A percentile compares a stretch with the other conserved stretches of the same genome.
Conservation (phyloP, 2,888 invertebrate species). For the Plebejus melissa region DNA sequence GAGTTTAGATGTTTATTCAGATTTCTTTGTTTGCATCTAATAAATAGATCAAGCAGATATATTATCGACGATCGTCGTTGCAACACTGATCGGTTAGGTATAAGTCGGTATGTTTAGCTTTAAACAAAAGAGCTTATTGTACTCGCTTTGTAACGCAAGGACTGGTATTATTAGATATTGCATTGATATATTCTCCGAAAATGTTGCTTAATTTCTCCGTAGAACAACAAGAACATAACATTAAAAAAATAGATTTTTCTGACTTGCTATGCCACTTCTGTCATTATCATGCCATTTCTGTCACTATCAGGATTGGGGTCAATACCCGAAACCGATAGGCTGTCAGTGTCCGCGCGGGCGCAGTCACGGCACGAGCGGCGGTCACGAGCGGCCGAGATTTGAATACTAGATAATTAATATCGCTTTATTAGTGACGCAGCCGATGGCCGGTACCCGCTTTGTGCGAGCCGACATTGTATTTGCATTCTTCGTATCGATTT, state of each 20-base stretch:
- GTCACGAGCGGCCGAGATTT: slow-evolving; percentile 67
- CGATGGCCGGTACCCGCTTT: slow-evolving; percentile 71
- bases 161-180: not conserved
- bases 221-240: not conserved
- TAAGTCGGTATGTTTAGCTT: slow-evolving; percentile 8
- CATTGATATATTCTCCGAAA: not conserved
- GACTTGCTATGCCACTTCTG: not conserved
- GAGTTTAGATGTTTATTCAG: slow-evolving; percentile 39
- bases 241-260: not conserved
- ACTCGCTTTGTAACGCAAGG: not conserved
- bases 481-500: not conserved
- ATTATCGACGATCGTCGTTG: slow-evolving; percentile 33
- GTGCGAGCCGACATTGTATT: slow-evolving; percentile 46
- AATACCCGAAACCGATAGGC: slow-evolving; percentile 13
- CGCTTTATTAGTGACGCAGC: slow-evolving; percentile 74
- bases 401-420: slow-evolving; percentile 79
- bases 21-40: slow-evolving; percentile 44
- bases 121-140: slow-evolving; percentile 17
- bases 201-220: not conserved
- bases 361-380: slow-evolving; percentile 42
- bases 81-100: slow-evolving; percentile 11
- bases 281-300: not conserved
- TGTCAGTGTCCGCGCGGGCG: slow-evolving; percentile 43
- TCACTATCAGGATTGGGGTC: not conserved
- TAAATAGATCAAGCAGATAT: slow-evolving; percentile 40